Base-by-base conservation (phyloP, 2,888 invertebrate species). In the Agapostemon virescens region DNA sequence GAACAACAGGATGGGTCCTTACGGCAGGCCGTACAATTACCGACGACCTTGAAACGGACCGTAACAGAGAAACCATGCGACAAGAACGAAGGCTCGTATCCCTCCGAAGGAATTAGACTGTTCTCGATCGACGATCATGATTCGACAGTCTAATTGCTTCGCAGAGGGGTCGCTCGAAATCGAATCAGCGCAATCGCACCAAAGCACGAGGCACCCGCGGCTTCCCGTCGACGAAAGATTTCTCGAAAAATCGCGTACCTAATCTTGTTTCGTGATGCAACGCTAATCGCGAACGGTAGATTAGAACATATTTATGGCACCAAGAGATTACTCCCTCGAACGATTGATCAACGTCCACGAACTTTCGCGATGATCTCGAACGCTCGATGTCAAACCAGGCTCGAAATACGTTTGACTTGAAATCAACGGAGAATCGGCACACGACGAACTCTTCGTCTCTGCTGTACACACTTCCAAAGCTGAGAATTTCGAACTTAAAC, bases 1-100 rank as follows among this genome's bases (percentile, higher is more conserved):
- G 77, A 91, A 83, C 77, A 85, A 86, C 61, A 90, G 89, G 83
- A 89, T 92, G 23, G 92, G 90, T 4, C 92, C 92, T 0, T 92
- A 92, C 45, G 92, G 92, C 77, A 89, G 90, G 70, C 92, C 92
- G 4, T 92, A 92, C 81, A 91, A 90, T 69, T 92, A 92, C 70
- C 89, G 91, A 66, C 87, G 90, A 69, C 90, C 92, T 76, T 92
- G 87, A 91, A 84, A 30, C 26, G 26, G 36, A 11, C 33, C 15
- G 23, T 23, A 23, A 20, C 66, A 42, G 2, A 9, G 17, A 36
- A n/a, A 52, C 40, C 64, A 20, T 23, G 13, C 40, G 20, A n/a
- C 30, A 42, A 49, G 26, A 64, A 68, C 36, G 20, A 55, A 26
- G 5, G 30, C n/a, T 49, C 20, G 2, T 23, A 15, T 45, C 7